Evolutionary conservation across 2,113 vertebrate genomes (phyloP), one percentile per base, ranked within the genome.

Genomic region (Trematomus loennbergii): DNA sequence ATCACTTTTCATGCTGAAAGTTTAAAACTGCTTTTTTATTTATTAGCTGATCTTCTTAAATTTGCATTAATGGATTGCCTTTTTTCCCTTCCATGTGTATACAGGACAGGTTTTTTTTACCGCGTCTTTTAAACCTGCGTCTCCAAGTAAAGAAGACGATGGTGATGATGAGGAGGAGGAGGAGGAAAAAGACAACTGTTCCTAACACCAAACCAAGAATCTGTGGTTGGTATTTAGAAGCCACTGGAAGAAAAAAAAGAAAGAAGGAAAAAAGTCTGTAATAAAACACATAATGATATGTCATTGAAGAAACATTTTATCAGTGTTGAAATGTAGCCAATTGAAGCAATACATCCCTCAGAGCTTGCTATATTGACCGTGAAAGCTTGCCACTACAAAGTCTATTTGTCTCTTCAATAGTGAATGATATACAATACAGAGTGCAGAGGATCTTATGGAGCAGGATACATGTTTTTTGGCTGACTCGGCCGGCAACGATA

Each of bases 131-230:
- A 2, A 10, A 29, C 48, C 57, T 60, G 8, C 33, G 1, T 54
- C 49, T 74, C 40, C 18, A 2, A 57, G 40, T 0, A 9, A 72
- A 1, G 33, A 60, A 1, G 62, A 60, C 1, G 22, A 40, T 1
- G 61, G 66, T 0, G 33, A 70, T 0, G 20, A 78, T 1, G 50
- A 72, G 7, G 18, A 63, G 1, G 50, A 71, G n/a, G n/a, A n/a
- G n/a, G n/a, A n/a, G n/a, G n/a, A n/a, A n/a, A n/a, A n/a, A 1
- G 7, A 0, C 5, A 4, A 29, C 20, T 15, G 12, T 15, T 49
- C 13, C 45, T 13, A 1, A 0, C 22, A 50, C 9, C 52, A 7
- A n/a, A 53, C 0, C 0, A 25, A 1, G 13, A 55, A 0, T 36
- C 36, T 36, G 36, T 36, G 36, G 9, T 17, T 1, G 12, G 1